These are phyloP conservation scores for Campylomormyrus numenius DNA, from an alignment of 2,113 vertebrate genomes.

Conservation along the genomic window DNA sequence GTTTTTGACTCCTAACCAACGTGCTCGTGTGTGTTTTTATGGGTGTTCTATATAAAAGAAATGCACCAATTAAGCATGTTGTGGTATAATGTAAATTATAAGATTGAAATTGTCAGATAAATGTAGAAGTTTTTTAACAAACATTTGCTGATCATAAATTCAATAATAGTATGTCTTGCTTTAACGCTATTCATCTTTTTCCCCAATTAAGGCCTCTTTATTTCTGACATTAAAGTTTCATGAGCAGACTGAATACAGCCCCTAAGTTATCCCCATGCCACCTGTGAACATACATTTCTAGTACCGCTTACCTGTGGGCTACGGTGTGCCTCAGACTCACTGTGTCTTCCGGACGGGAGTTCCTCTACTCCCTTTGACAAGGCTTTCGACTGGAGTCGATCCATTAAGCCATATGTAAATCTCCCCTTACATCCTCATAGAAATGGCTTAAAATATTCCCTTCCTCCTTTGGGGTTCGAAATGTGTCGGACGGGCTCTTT, in stretches of 20 bases:
- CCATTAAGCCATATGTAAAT: slow-evolving; percentile 21
- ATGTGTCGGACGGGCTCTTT: background rate
- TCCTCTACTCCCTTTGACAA: background rate
- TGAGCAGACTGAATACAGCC: background rate
- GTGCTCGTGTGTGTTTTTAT: background rate
- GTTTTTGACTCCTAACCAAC: background rate
- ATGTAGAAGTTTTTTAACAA: background rate
- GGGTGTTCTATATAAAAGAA: background rate
- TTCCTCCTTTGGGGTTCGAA: background rate
- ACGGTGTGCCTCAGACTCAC: background rate
- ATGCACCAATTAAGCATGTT: background rate
- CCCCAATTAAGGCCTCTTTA: background rate
- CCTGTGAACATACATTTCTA: background rate
- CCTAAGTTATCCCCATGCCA: background rate
- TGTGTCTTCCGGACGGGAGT: background rate
- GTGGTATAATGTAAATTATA: background rate
- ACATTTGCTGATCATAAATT: background rate
- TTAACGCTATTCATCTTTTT: background rate
- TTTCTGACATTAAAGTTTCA: background rate
- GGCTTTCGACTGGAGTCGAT: background rate
- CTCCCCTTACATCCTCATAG: background rate
- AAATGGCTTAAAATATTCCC: slow-evolving; percentile 4
- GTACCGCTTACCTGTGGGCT: background rate
- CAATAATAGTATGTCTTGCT: background rate
- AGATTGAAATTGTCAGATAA: background rate